These are phyloP conservation scores for Proctacanthus coquilletti DNA, from an alignment of 1,140 invertebrate species.

Conservation along the genomic window DNA sequence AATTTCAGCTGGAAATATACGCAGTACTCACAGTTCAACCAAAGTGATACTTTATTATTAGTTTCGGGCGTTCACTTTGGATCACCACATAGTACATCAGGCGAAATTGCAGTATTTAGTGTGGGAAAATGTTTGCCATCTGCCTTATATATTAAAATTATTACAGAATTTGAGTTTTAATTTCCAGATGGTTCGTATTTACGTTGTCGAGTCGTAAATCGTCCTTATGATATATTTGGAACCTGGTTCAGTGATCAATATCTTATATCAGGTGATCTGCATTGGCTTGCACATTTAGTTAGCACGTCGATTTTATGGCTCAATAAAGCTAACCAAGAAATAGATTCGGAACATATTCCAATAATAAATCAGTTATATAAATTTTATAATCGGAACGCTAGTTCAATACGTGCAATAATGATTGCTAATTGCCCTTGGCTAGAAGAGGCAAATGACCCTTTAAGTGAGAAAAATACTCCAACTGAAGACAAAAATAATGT, in stretches of 20 bases:
- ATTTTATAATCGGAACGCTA: conserved; percentile 72
- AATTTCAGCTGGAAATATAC: conserved; percentile 77
- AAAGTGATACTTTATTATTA: conserved; percentile 61
- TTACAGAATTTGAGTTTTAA: no score
- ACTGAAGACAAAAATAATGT: not conserved
- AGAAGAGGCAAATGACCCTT: conserved; percentile 21
- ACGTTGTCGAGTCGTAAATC: conserved; percentile 67
- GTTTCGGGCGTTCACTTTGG: conserved; percentile 82
- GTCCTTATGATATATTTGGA: conserved; percentile 80
- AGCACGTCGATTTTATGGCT: conserved; percentile 68
- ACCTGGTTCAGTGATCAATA: conserved; percentile 78
- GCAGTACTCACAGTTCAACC: conserved; percentile 79
- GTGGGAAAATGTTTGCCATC: conserved; percentile 31
- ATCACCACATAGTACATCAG: conserved; percentile 57
- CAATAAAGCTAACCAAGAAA: conserved; percentile 69
- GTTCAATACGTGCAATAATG: conserved; percentile 37
- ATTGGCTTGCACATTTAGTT: conserved; percentile 64
- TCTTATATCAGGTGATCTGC: conserved; percentile 63
- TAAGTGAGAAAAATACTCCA: conserved; percentile 2
- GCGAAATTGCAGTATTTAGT: conserved; percentile 78
- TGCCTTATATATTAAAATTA: no score
- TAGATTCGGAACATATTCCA: conserved; percentile 63
- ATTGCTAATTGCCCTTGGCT: conserved; percentile 30
- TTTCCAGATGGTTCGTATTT: conserved; percentile 45
- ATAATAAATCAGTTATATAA: conserved; percentile 63